A percentile compares a stretch with the other conserved stretches of the same genome.
Conservation (phyloP, 2,113 vertebrate genomes). For the Apteryx owenii region DNA sequence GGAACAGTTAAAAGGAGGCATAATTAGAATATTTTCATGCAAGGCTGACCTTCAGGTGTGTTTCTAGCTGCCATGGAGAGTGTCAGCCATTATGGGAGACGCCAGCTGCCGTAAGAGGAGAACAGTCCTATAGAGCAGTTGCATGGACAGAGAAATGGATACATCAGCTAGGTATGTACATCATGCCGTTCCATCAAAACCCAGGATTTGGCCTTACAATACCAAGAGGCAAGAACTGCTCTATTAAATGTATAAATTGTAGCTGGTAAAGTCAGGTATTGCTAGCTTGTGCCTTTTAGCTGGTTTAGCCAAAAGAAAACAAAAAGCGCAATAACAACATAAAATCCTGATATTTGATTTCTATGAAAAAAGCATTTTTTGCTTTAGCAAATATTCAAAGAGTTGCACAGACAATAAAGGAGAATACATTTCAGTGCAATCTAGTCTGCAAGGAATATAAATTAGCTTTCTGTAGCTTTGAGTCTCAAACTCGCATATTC, state of each 20-base stretch:
- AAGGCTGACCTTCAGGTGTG: neutral
- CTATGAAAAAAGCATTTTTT: neutral
- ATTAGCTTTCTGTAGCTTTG: neutral
- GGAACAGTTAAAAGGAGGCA: neutral
- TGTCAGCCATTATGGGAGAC: neutral
- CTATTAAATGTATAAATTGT: neutral
- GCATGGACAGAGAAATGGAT: neutral
- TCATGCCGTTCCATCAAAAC: neutral
- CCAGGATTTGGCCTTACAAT: neutral
- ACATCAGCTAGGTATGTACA: neutral
- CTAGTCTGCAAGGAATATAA: conserved; percentile 1
- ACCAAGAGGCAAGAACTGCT: neutral
- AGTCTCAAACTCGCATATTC: neutral
- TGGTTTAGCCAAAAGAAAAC: neutral
- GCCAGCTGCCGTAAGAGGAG: neutral
- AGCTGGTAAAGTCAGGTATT: neutral
- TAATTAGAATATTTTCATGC: neutral
- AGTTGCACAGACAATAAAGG: neutral
- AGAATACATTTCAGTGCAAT: neutral
- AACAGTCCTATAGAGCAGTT: neutral
- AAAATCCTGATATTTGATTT: neutral
- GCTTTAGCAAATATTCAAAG: neutral
- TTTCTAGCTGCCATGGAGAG: neutral
- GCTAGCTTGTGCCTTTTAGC: neutral
- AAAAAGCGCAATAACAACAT: neutral